Conservation (phyloP, 2,888 invertebrate species). For the Tricholauxania praeusta region DNA sequence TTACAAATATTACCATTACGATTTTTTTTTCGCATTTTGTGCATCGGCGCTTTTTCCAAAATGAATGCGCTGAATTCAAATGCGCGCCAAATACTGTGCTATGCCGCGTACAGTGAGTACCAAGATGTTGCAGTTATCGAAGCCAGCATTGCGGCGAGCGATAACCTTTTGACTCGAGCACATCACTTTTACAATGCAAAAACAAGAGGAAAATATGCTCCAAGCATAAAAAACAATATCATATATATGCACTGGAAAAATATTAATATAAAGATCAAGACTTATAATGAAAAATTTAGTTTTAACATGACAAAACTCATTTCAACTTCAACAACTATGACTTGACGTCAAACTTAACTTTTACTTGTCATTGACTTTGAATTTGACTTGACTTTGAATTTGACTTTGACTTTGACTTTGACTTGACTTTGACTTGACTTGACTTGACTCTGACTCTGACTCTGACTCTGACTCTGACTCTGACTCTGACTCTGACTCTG, state of each 20-base stretch:
- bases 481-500: too few species aligned
- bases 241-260: constrained; percentile 13
- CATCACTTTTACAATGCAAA: constrained; percentile 30
- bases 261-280: too few species aligned
- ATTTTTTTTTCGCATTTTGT: constrained; percentile 48
- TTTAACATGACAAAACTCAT: too few species aligned
- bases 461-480: too few species aligned
- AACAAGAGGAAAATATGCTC: constrained; percentile 5
- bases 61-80: not conserved
- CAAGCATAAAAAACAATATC: constrained; percentile 27
- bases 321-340: too few species aligned
- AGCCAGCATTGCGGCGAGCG: constrained; percentile 49
- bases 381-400: too few species aligned
- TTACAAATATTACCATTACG: constrained; percentile 62
- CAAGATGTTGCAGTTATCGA: constrained; percentile 41
- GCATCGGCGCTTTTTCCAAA: constrained; percentile 42
- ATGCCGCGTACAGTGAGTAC: constrained; percentile 40
- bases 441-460: too few species aligned
- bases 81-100: constrained; percentile 4
- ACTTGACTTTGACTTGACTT: too few species aligned
- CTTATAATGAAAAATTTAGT: too few species aligned
- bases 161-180: constrained; percentile 64
- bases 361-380: too few species aligned
- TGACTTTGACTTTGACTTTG: too few species aligned
- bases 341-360: too few species aligned